These are phyloP conservation scores for Pseudomyrmex gracilis DNA, from an alignment of 1,140 invertebrate species.

Conservation along the genomic window DNA sequence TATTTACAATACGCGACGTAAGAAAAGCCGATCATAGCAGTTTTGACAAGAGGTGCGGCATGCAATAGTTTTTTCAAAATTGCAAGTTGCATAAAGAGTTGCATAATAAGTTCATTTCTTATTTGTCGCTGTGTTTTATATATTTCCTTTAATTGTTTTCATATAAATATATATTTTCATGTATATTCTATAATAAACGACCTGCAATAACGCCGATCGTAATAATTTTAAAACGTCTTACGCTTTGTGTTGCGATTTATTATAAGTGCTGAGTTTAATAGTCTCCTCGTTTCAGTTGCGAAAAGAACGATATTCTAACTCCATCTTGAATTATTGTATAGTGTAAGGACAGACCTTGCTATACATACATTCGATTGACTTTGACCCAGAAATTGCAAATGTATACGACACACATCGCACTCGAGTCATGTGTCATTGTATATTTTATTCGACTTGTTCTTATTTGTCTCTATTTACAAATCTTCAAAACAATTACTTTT, in stretches of 20 bases:
- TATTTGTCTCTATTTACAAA: no score
- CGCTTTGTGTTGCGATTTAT: not conserved
- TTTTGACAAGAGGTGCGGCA: not conserved
- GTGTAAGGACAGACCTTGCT: not conserved
- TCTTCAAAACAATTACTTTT: no score
- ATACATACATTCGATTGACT: slow-evolving; percentile 1
- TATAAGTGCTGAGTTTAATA: not conserved
- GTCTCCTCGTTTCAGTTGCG: not conserved
- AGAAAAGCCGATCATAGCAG: slow-evolving; percentile 30
- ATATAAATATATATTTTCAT: not conserved
- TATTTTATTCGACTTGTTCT: not conserved
- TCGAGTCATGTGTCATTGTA: not conserved
- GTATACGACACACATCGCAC: not conserved
- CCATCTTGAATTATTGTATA: not conserved
- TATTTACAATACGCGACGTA: slow-evolving; percentile 36
- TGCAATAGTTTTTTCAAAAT: not conserved
- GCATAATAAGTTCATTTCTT: not conserved
- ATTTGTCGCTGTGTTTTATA: not conserved
- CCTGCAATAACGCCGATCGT: not conserved
- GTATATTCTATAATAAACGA: not conserved
- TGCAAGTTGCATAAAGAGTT: not conserved
- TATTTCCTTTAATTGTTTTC: not conserved
- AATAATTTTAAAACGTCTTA: not conserved
- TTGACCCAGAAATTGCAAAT: slow-evolving; percentile 34
- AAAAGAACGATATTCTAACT: not conserved